Evolutionary conservation across 2,888 invertebrate species (phyloP).

Genomic region (Noctua comes): DNA sequence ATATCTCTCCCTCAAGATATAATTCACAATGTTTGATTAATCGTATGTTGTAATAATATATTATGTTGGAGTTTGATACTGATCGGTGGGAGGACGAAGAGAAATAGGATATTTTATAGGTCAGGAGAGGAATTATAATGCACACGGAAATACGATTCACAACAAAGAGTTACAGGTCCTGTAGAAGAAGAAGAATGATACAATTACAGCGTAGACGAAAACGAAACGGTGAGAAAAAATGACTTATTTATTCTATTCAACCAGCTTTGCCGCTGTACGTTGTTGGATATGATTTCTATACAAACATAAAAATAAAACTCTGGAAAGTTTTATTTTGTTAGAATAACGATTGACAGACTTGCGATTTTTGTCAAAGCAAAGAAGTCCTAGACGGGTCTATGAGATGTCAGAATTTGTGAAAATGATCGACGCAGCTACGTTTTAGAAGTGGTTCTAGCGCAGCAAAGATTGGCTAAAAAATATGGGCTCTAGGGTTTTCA

Average conservation of each 20-base stretch:
- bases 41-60: constrained; percentile 34
- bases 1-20: constrained; percentile 45
- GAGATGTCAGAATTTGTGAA: not conserved
- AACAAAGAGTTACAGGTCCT: not conserved
- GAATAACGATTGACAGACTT: not conserved
- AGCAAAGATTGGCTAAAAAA: not conserved
- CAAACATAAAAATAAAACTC: not conserved
- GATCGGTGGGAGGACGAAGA: constrained; percentile 3
- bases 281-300: not conserved
- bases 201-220: not conserved
- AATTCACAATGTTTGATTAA: constrained; percentile 55
- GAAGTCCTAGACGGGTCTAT: not conserved
- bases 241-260: not conserved
- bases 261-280: not conserved
- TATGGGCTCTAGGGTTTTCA: not conserved
- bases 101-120: not conserved
- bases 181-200: not conserved
- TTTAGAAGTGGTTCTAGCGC: not conserved
- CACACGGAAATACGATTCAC: not conserved
- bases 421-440: too few species aligned
- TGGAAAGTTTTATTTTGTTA: not conserved
- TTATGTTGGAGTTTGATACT: constrained; percentile 34
- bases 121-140: constrained; percentile 13
- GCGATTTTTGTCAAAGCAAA: not conserved
- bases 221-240: not conserved